Base-by-base conservation (phyloP, 2,113 vertebrate species). In the Barbus barbus region DNA sequence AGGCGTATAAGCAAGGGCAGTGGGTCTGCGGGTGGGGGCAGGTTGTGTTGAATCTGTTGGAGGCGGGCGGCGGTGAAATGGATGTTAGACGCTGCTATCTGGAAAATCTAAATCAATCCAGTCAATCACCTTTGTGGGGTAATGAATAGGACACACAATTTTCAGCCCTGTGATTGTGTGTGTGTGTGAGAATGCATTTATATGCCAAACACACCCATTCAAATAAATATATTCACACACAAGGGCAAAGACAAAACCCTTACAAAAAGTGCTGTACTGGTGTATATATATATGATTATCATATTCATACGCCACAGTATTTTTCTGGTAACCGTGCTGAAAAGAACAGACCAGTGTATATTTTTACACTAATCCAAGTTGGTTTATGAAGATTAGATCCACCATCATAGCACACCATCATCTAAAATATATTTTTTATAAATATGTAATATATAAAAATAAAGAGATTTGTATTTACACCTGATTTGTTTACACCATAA, bases 41-140 rank as follows among this genome's bases (percentile, higher is more conserved):
- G 18, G 67, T 38, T 38, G 65, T 56, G 74, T 61, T 33, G 51
- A 78, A 24, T 38, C 33, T 36, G 13, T 60, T 3, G 36, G 53
- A 79, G 79, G 80, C 78, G 80, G 71, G 74, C 20, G 31, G 28
- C 11, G 24, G 20, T 36, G 74, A 72, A 87, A 78, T 60, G 74
- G 20, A 75, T 84, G 74, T 85, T 65, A 78, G 65, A 74, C 44
- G 78, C 67, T 16, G 74, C 65, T 80, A 84, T 84, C 73, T 82
- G 86, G 74, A 82, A 82, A 67, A 69, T 56, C 83, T 60, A 82
- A 82, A 85, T 69, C 74, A 79, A 41, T 84, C 72, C 71, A 77
- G 79, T 81, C 86, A 78, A 75, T 83, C 86, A 85, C 53, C 33
- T 69, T 65, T 79, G 83, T 83, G 67, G 65, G 71, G 72, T 87